A percentile compares a stretch with the other conserved stretches of the same genome.
Conservation (phyloP, 2,797 vertebrate species). For the Oryzias dopingdopingensis region DNA sequence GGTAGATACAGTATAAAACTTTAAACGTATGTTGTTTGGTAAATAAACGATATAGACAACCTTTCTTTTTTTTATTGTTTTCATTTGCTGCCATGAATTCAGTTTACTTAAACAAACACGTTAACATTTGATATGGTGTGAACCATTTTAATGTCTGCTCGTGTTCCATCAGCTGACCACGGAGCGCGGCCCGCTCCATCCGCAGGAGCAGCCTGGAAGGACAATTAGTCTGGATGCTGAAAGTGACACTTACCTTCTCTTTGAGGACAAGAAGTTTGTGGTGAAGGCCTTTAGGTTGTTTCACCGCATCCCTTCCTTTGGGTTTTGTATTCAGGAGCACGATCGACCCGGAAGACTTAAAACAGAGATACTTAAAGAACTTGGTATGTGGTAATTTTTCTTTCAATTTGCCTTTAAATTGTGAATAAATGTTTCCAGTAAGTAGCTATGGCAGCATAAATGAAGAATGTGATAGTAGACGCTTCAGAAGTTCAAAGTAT, state of each 20-base stretch:
- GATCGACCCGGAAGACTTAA: constrained; percentile 84
- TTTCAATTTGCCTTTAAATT: not conserved
- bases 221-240: constrained; percentile 71
- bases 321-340: constrained; percentile 86
- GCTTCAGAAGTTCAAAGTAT: too few relatives aligned
- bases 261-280: constrained; percentile 81
- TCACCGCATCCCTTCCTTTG: constrained; percentile 91
- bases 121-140: too few relatives aligned
- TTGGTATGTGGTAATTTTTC: constrained; percentile 72
- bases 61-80: too few relatives aligned
- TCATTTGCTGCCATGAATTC: too few relatives aligned
- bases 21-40: too few relatives aligned
- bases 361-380: constrained; percentile 80
- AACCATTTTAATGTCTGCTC: too few relatives aligned
- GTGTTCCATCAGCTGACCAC: constrained; percentile 42
- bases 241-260: constrained; percentile 77
- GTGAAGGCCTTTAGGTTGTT: constrained; percentile 89
- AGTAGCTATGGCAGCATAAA: too few relatives aligned
- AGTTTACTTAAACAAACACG: too few relatives aligned
- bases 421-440: not conserved
- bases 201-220: constrained; percentile 76
- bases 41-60: too few relatives aligned
- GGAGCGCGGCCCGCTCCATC: constrained; percentile 54
- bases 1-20: not conserved
- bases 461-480: too few relatives aligned